Conservation (phyloP, 1,140 invertebrate genomes). For the Ladona fulva region DNA sequence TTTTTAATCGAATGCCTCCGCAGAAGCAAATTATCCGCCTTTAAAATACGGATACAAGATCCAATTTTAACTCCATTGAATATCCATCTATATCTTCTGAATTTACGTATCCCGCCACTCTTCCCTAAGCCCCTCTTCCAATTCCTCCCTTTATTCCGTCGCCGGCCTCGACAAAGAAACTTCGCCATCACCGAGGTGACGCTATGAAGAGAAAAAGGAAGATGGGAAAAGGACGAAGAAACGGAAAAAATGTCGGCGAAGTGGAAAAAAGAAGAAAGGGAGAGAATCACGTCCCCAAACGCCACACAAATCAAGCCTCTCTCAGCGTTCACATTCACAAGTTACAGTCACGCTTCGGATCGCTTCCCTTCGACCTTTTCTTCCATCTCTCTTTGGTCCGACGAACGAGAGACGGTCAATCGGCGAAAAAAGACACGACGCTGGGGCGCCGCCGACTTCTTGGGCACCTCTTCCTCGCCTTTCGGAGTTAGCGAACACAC, state of each 20-base stretch:
- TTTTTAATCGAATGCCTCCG: no score
- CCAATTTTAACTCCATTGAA: no score
- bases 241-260: neutral
- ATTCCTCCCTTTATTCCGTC: neutral
- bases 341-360: neutral
- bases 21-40: no score
- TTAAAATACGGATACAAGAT: no score
- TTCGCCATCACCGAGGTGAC: neutral
- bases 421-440: no score
- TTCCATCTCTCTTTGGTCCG: no score
- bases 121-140: neutral
- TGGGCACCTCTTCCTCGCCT: no score
- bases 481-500: no score
- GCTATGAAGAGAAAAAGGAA: neutral
- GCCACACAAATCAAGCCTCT: constrained; percentile 3
- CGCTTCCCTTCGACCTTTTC: neutral
- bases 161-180: neutral
- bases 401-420: no score
- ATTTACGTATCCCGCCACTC: neutral
- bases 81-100: no score
- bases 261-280: neutral
- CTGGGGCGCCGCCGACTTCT: no score
- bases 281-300: neutral
- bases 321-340: neutral
- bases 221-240: neutral